Conservation (phyloP, 2,797 vertebrate species). For the Hoplostethus mediterraneus region DNA sequence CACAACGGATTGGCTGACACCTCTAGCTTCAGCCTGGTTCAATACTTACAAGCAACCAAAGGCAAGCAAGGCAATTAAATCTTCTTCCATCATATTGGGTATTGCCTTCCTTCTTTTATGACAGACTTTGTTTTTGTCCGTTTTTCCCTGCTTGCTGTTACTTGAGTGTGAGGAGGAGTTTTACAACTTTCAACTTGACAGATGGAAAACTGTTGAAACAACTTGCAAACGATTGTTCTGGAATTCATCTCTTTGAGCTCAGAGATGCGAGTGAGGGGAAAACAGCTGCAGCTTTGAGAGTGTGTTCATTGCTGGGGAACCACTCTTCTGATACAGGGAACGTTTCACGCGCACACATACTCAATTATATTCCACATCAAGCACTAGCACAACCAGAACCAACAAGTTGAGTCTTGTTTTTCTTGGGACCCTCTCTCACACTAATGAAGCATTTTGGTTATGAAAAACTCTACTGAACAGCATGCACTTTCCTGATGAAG, state of each 20-base stretch:
- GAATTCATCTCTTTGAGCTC: conserved; percentile 51
- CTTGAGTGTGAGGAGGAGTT: conserved; percentile 47
- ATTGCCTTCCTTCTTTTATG: conserved; percentile 33
- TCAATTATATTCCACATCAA: conserved; percentile 28
- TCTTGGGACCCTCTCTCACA: background rate
- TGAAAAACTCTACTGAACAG: background rate
- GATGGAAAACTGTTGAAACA: conserved; percentile 60
- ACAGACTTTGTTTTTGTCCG: conserved; percentile 19
- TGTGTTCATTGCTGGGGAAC: conserved; percentile 35
- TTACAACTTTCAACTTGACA: conserved; percentile 48
- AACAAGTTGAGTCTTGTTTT: background rate
- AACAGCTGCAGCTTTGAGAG: conserved; percentile 55
- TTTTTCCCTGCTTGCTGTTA: conserved; percentile 7
- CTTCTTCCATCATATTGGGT: conserved; percentile 27
- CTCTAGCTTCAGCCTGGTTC: background rate
- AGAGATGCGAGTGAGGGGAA: conserved; percentile 37
- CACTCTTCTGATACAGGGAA: conserved; percentile 37
- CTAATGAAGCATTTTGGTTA: background rate
- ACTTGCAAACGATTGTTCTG: conserved; percentile 45
- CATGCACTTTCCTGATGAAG: background rate
- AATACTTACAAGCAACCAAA: conserved; percentile 35
- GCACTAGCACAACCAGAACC: conserved; percentile 14
- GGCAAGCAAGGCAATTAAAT: conserved; percentile 33
- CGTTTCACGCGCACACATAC: conserved; percentile 26
- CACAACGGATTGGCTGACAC: conserved; percentile 53